Percentiles rank a stretch among this genome's conserved stretches.
phyloP scores from a whole-genome alignment of 2,888 invertebrate genomes.

The Bhutanitis thaidina region DNA sequence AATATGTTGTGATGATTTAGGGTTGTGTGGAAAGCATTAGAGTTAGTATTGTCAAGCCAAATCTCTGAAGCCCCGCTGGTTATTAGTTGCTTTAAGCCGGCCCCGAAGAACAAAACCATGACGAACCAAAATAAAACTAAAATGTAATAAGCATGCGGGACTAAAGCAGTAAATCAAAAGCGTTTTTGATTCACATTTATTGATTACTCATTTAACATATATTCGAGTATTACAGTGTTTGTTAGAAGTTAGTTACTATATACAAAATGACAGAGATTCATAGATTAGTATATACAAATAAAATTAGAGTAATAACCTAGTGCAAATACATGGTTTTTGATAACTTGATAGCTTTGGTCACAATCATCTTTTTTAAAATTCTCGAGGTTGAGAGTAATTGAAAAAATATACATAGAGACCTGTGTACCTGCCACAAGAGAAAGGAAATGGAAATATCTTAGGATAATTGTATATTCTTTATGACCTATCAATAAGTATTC shows the following conservation, averaged over 20 bases:
- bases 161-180: constrained; percentile 76
- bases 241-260: constrained; percentile 37
- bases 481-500: too few species aligned
- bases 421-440: not conserved
- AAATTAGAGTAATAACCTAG: not conserved
- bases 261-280: constrained; percentile 26
- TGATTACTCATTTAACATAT: constrained; percentile 63
- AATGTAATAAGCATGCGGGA: constrained; percentile 67
- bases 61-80: not conserved
- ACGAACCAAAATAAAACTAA: constrained; percentile 38
- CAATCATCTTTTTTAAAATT: constrained; percentile 13
- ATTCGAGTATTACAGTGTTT: constrained; percentile 57
- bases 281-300: constrained; percentile 19
- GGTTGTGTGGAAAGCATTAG: not conserved
- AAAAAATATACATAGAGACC: not conserved
- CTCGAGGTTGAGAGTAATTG: not conserved
- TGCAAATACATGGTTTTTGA: constrained; percentile 21
- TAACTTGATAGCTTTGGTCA: constrained; percentile 27
- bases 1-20: not conserved
- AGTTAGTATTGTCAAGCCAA: not conserved
- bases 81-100: constrained; percentile 46
- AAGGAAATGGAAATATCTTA: too few species aligned
- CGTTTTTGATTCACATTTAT: constrained; percentile 72
- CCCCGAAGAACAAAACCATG: constrained; percentile 41
- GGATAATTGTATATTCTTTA: too few species aligned